phyloP scores from a whole-genome alignment of 2,113 vertebrate genomes.

The Cephalopterus ornatus region DNA sequence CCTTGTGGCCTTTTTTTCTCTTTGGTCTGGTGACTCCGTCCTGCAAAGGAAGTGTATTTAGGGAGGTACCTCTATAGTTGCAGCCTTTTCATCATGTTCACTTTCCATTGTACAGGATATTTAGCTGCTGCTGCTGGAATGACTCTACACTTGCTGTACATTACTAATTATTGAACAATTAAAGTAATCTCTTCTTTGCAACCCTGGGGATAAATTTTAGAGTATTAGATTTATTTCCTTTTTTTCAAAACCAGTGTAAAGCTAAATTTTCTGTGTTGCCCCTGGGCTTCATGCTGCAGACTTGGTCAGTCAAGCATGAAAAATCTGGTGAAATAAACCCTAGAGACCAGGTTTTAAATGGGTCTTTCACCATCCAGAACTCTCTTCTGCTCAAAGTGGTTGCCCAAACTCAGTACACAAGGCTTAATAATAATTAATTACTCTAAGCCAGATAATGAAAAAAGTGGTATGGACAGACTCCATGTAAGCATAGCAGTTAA shows the following conservation, averaged over 20 bases:
- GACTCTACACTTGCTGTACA: not conserved
- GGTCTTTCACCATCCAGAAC: not conserved
- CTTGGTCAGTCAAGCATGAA: slow-evolving; percentile 20
- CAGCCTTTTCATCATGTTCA: not conserved
- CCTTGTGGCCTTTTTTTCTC: not conserved
- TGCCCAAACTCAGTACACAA: not conserved
- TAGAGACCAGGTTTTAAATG: not conserved
- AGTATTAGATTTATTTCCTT: not conserved
- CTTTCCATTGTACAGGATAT: not conserved
- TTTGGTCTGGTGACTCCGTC: not conserved
- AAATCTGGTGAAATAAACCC: slow-evolving; percentile 14
- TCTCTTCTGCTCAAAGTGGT: not conserved
- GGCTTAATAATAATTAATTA: not conserved
- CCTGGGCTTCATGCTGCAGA: not conserved
- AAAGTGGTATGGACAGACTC: not conserved
- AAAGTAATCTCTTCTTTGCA: not conserved
- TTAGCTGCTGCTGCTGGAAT: not conserved
- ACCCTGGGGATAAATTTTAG: not conserved
- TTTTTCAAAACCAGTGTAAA: not conserved
- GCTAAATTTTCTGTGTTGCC: not conserved
- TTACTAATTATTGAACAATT: not conserved
- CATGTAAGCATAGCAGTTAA: not conserved
- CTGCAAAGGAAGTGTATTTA: not conserved
- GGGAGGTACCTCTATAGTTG: not conserved
- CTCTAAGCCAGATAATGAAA: not conserved